Percentiles rank a stretch among this genome's conserved stretches.
Evolutionary conservation across 1,140 invertebrate species (phyloP).

Genomic region (Helicoverpa zea): DNA sequence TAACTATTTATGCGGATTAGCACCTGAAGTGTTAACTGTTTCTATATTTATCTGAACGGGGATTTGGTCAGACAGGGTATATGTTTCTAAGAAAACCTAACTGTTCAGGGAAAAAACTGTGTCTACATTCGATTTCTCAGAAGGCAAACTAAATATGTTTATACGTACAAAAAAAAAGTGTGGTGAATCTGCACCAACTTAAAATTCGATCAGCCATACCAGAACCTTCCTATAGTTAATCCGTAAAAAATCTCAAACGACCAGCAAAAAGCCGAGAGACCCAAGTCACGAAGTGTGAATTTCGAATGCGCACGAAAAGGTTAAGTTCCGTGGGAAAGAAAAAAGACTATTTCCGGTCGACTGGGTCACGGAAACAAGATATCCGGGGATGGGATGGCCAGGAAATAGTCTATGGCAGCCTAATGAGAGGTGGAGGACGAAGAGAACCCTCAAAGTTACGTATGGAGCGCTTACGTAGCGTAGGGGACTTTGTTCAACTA

Average conservation of each 20-base stretch:
- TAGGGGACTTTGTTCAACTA: background rate
- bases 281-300: constrained; percentile 30
- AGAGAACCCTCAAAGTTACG: background rate
- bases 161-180: background rate
- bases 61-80: too few species aligned
- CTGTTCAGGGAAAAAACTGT: too few species aligned
- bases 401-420: constrained; percentile 63
- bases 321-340: constrained; percentile 48
- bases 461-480: background rate
- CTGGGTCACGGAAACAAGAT: constrained; percentile 61
- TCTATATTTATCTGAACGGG: too few species aligned
- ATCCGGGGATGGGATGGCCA: constrained; percentile 55
- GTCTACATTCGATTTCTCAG: too few species aligned
- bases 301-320: constrained; percentile 38
- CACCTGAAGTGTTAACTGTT: too few species aligned
- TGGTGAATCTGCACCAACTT: background rate
- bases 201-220: background rate
- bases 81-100: too few species aligned
- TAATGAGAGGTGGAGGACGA: constrained; percentile 59
- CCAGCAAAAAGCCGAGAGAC: constrained; percentile 29
- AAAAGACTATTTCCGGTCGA: constrained; percentile 60
- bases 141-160: background rate
- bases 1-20: too few species aligned
- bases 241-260: constrained; percentile 46
- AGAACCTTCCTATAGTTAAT: background rate